These are phyloP conservation scores for Poecilia gillii DNA, from an alignment of 2,797 vertebrate genomes.

Conservation along the genomic window DNA sequence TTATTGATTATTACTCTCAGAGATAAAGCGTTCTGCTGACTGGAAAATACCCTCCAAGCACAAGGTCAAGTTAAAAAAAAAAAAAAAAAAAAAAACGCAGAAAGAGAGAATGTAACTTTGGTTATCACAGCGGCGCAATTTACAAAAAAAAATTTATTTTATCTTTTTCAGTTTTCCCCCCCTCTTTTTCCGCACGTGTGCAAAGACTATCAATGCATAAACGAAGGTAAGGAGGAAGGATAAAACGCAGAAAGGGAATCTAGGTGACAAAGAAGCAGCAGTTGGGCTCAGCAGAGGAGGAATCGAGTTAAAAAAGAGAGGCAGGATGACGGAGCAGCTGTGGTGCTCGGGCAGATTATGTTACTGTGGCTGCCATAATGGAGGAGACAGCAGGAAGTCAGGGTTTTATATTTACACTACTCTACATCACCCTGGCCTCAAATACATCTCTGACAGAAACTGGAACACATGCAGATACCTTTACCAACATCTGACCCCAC, in stretches of 20 bases:
- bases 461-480: constrained; percentile 26
- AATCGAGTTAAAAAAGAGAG: constrained; percentile 33
- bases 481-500: constrained; percentile 32
- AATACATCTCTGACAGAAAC: constrained; percentile 37
- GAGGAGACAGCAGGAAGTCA: constrained; percentile 79
- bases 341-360: constrained; percentile 73
- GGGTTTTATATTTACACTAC: constrained; percentile 77
- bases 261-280: constrained; percentile 28
- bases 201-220: constrained; percentile 64
- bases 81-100: constrained; percentile 82
- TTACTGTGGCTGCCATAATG: constrained; percentile 76
- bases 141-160: constrained; percentile 41
- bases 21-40: constrained; percentile 99
- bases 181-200: background rate
- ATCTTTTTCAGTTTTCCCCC: too few relatives aligned
- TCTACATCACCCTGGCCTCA: constrained; percentile 71
- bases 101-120: constrained; percentile 80
- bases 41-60: constrained; percentile 94
- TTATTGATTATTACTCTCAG: constrained; percentile 99
- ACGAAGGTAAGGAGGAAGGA: constrained; percentile 21
- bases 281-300: constrained; percentile 17
- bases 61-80: constrained; percentile 98
- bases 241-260: constrained; percentile 24
- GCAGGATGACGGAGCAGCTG: constrained; percentile 49
- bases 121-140: constrained; percentile 85